Conservation (phyloP, 2,888 invertebrate species). For the Xestia c-nigrum region DNA sequence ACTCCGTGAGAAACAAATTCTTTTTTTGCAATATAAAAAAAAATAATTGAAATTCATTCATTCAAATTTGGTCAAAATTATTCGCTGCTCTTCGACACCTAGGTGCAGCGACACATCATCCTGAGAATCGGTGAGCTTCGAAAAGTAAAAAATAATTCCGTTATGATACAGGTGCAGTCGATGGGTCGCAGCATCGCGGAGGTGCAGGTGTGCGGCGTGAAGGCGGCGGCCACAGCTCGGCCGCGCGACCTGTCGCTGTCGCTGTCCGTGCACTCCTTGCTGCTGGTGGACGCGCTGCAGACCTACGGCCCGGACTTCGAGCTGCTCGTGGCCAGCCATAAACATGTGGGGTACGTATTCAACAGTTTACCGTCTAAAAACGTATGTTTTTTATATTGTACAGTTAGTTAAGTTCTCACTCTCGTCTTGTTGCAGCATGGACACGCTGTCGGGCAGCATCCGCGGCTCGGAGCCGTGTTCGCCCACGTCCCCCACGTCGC, state of each 20-base stretch:
- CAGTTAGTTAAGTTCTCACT: background rate
- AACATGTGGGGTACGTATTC: conserved; percentile 94
- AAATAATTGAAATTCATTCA: background rate
- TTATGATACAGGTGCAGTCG: conserved; percentile 92
- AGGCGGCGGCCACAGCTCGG: conserved; percentile 93
- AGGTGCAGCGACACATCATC: background rate
- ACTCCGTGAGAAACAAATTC: background rate
- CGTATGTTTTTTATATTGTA: background rate
- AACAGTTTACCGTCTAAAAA: background rate
- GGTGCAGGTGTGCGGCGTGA: conserved; percentile 97
- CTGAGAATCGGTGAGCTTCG: background rate
- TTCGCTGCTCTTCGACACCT: background rate
- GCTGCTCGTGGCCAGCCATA: conserved; percentile 97
- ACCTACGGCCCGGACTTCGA: conserved; percentile 99
- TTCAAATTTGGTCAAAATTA: background rate
- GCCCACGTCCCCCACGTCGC: conserved; percentile 94
- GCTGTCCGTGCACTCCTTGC: conserved; percentile 97
- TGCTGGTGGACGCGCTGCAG: conserved; percentile 98
- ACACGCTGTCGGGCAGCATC: conserved; percentile 97
- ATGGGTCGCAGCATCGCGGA: conserved; percentile 97
- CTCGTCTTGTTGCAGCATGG: conserved; percentile 92
- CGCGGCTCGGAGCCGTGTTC: conserved; percentile 98
- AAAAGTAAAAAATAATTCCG: background rate
- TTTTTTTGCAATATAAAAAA: too few relatives aligned
- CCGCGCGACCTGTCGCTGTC: conserved; percentile 94